Evolutionary conservation across 1,140 invertebrate species (phyloP).

Genomic region (Ceratoteleas bidentatus): DNA sequence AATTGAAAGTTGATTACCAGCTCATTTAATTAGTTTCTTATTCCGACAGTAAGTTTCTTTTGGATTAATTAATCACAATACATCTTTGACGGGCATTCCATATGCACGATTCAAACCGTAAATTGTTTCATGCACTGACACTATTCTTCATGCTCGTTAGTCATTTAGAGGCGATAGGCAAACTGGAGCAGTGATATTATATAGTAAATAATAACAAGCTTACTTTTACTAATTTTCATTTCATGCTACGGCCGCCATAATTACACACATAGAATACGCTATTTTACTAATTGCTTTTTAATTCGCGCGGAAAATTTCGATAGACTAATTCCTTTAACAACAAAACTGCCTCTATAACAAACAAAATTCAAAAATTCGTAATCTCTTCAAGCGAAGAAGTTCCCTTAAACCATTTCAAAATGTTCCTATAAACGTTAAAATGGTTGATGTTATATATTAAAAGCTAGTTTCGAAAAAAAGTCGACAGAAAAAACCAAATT

Average conservation of each 20-base stretch:
- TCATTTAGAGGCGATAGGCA: slow-evolving; percentile 41
- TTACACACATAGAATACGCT: not conserved
- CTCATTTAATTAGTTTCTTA: slow-evolving; percentile 9
- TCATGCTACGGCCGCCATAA: slow-evolving; percentile 9
- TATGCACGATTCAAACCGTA: slow-evolving; percentile 18
- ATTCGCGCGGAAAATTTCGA: too few relatives aligned
- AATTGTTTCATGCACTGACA: slow-evolving; percentile 46
- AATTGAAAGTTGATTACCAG: slow-evolving; percentile 18
- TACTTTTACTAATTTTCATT: slow-evolving; percentile 50
- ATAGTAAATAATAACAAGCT: slow-evolving; percentile 36
- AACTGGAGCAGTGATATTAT: slow-evolving; percentile 46
- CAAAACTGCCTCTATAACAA: too few relatives aligned
- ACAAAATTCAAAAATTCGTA: too few relatives aligned
- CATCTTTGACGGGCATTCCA: slow-evolving; percentile 20
- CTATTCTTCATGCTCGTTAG: slow-evolving; percentile 51
- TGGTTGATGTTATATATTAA: too few relatives aligned
- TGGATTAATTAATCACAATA: slow-evolving; percentile 15
- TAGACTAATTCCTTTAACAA: too few relatives aligned
- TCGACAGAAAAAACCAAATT: too few relatives aligned
- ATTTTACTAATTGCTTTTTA: too few relatives aligned
- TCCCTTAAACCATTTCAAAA: too few relatives aligned
- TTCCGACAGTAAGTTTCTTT: too few relatives aligned
- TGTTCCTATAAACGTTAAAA: too few relatives aligned
- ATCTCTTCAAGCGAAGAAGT: too few relatives aligned
- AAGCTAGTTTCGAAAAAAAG: too few relatives aligned